Evolutionary conservation across 1,140 invertebrate genomes (phyloP), one percentile per base, ranked within the genome.

Genomic region (Zaprionus tsacasi): DNA sequence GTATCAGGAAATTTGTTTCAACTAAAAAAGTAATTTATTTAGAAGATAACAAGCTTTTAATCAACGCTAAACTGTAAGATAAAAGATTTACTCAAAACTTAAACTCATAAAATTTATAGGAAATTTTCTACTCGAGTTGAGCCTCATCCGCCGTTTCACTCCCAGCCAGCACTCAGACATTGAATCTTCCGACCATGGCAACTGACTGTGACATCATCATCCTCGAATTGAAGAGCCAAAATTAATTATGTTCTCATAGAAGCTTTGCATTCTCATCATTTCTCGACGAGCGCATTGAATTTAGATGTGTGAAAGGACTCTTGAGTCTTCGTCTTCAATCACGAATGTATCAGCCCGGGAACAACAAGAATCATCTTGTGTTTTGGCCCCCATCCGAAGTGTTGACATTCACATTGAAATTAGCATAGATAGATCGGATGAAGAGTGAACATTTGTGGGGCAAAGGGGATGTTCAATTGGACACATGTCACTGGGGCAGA

Each of bases 401-500:
- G 50, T 33, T 54, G 50, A 38, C 30, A 57, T 66, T 66, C 56
- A 52, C 54, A 66, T 66, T 54, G 50, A 38, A 40, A 57, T 66
- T 66, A 66, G 63, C 54, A 66, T 66, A 45, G 38, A 66, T 66
- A 52, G 55, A 56, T 57, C 52, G 40, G 40, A 21, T 21, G 21
- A 2, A 45, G 52, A 1, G 17, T n/a, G 4, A 30, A 33, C n/a
- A 15, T 45, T 8, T n/a, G 40, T 45, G 7, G n/a, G 50, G 17
- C 17, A 54, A 54, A 25, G 33, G 50, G 45, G 55, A 72, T 68
- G 65, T 59, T 56, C 33, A 35, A 45, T 52, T 70, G 36, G 67
- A 61, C 43, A 59, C 45, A 52, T 64, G 67, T 43, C 67, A 75
- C 52, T 50, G 40, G 17, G 50, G 55, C 43, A 69, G 63, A 30